phyloP scores from a whole-genome alignment of 2,797 vertebrate species.

The Hippocampus kuda region DNA sequence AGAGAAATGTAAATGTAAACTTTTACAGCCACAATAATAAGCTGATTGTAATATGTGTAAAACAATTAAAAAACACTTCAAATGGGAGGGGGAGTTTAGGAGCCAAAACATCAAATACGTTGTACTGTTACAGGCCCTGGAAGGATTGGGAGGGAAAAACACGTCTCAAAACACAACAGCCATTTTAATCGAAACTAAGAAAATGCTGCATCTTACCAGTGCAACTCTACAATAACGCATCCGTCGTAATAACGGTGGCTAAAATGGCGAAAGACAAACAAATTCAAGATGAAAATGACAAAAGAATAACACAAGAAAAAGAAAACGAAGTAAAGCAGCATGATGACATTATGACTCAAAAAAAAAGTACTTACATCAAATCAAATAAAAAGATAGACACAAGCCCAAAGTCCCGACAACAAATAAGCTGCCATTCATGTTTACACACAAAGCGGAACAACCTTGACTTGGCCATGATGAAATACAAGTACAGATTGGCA shows the following conservation, averaged over 20 bases:
- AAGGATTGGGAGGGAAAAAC: background rate
- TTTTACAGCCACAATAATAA: background rate
- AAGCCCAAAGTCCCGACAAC: background rate
- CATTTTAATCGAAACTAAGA: slow-evolving; percentile 39
- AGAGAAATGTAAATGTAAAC: background rate
- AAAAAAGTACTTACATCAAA: slow-evolving; percentile 13
- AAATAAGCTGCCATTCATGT: background rate
- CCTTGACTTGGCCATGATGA: slow-evolving; percentile 1
- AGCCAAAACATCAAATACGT: background rate
- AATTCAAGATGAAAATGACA: slow-evolving; percentile 41
- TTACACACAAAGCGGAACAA: background rate
- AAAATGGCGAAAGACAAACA: slow-evolving; percentile 41
- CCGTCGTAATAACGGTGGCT: slow-evolving; percentile 68
- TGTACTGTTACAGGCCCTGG: background rate
- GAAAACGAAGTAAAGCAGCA: slow-evolving; percentile 27
- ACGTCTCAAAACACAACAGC: slow-evolving; percentile 51
- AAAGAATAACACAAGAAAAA: slow-evolving; percentile 49
- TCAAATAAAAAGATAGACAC: background rate
- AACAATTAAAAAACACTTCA: slow-evolving; percentile 12
- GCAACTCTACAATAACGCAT: slow-evolving; percentile 66
- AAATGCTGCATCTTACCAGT: slow-evolving; percentile 61
- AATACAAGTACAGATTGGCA: slow-evolving; percentile 5
- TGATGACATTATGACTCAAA: slow-evolving; percentile 53
- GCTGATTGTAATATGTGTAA: background rate
- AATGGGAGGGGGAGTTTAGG: slow-evolving; percentile 13